Conservation (phyloP, 2,888 invertebrate species). For the Cryptocheilus praepositus region DNA sequence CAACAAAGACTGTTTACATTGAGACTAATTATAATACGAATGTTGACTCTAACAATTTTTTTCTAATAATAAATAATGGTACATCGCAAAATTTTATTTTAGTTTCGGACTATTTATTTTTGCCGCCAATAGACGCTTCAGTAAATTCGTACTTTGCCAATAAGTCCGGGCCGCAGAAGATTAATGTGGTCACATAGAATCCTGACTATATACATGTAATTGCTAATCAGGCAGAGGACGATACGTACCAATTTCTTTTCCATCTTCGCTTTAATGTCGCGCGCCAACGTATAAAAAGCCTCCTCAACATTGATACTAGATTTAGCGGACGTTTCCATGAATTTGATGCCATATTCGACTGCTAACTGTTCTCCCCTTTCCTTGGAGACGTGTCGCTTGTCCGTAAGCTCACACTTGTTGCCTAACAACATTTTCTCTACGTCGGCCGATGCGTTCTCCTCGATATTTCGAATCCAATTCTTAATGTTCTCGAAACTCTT, state of each 20-base stretch:
- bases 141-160: no score
- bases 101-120: no score
- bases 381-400: constrained; percentile 94
- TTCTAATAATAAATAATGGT: no score
- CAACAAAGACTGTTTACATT: no score
- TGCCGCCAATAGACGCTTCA: no score
- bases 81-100: no score
- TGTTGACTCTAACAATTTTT: no score
- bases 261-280: constrained; percentile 98
- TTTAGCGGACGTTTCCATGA: constrained; percentile 99
- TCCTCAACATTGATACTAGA: constrained; percentile 99
- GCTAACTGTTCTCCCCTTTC: constrained; percentile 98
- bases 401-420: constrained; percentile 98
- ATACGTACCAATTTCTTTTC: constrained; percentile 95
- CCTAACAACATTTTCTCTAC: constrained; percentile 99
- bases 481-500: constrained; percentile 99
- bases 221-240: neutral
- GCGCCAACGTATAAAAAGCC: constrained; percentile 97
- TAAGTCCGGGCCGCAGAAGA: no score
- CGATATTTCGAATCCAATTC: constrained; percentile 99
- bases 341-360: constrained; percentile 98
- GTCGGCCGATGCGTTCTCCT: constrained; percentile 98
- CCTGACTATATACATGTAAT: neutral
- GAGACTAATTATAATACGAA: no score
- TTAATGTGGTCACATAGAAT: no score